phyloP scores from a whole-genome alignment of 2,888 invertebrate genomes.

The Drosophila trichaetosa region DNA sequence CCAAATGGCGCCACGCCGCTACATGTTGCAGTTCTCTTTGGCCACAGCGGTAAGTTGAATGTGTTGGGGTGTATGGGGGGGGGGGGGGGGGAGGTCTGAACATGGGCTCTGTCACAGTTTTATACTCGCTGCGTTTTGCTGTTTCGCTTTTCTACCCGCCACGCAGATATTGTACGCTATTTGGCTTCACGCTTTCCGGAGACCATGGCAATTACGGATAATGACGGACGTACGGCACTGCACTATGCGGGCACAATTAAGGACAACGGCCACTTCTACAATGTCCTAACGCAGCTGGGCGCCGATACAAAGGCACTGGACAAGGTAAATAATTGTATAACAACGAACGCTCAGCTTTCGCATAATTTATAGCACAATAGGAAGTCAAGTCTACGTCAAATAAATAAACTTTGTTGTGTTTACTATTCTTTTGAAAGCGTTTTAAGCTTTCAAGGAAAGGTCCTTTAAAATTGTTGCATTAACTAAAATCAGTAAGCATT shows the following conservation, averaged over 20 bases:
- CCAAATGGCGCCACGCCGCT: conserved; percentile 93
- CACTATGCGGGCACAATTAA: conserved; percentile 94
- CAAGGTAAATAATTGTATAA: conserved; percentile 88
- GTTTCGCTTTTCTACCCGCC: background rate
- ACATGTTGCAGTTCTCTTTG: conserved; percentile 94
- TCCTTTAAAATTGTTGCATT: background rate
- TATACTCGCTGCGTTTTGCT: conserved; percentile 13
- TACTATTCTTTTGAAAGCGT: background rate
- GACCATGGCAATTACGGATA: conserved; percentile 92
- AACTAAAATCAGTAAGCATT: background rate
- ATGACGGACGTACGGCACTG: conserved; percentile 93
- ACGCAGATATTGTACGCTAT: conserved; percentile 86
- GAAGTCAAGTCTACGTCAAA: background rate
- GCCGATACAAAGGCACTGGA: conserved; percentile 93
- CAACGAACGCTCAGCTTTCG: background rate
- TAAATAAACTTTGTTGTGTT: background rate
- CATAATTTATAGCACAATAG: conserved; percentile 32
- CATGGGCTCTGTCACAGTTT: conserved; percentile 10
- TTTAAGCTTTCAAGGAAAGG: background rate
- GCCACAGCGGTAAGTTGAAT: conserved; percentile 88
- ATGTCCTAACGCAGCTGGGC: conserved; percentile 93
- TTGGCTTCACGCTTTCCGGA: conserved; percentile 93
- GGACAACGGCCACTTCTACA: conserved; percentile 95
- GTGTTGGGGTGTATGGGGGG: accelerated
- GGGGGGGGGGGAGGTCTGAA: background rate